phyloP scores from a whole-genome alignment of 2,113 vertebrate genomes.

The Ranitomeya variabilis region DNA sequence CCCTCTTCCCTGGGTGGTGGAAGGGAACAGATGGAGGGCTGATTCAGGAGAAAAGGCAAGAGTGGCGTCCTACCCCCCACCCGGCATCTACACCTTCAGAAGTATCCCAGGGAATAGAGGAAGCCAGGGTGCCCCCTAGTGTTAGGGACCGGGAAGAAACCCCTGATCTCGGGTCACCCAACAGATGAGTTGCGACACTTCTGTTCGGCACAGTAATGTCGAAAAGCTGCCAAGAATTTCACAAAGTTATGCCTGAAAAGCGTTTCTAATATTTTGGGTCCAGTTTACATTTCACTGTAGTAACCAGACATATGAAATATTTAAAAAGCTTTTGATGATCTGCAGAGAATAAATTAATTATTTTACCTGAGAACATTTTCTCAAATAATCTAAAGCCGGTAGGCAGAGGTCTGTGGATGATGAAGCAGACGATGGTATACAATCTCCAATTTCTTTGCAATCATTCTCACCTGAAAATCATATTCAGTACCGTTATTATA shows the following conservation, averaged over 20 bases:
- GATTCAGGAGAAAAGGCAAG: too few relatives aligned
- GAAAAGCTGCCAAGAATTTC: background rate
- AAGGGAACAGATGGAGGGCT: too few relatives aligned
- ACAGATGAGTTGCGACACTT: too few relatives aligned
- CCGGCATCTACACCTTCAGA: too few relatives aligned
- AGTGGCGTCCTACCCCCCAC: too few relatives aligned
- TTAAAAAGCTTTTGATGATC: background rate
- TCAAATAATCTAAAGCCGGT: conserved; percentile 92
- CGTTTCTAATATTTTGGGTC: background rate
- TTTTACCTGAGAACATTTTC: conserved; percentile 91
- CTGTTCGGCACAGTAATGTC: too few relatives aligned
- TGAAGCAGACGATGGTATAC: conserved; percentile 75
- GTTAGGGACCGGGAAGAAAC: too few relatives aligned
- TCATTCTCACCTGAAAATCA: conserved; percentile 83
- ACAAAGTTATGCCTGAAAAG: background rate
- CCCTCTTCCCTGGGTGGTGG: too few relatives aligned
- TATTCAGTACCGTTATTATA: background rate
- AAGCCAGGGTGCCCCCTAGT: too few relatives aligned
- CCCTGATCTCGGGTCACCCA: too few relatives aligned
- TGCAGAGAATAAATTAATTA: background rate
- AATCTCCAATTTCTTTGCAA: conserved; percentile 90
- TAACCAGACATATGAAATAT: background rate
- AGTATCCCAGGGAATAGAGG: too few relatives aligned
- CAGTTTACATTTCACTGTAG: too few relatives aligned
- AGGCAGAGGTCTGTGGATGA: conserved; percentile 94